Evolutionary conservation across 2,797 vertebrate species (phyloP).

Genomic region (Chiloscyllium punctatum): DNA sequence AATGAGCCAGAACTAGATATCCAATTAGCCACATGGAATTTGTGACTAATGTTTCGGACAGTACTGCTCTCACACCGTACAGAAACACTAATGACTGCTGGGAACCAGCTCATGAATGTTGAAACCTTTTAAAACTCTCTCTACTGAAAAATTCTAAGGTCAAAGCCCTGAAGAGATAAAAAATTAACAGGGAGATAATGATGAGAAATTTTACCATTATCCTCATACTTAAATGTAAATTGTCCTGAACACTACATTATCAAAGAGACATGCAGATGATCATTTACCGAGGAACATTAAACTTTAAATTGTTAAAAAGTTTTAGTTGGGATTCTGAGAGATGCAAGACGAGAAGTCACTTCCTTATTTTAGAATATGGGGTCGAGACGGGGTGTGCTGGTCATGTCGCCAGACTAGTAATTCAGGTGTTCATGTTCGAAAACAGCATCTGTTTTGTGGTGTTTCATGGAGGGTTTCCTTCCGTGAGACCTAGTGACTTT

Average conservation of each 20-base stretch:
- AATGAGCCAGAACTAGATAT: background rate
- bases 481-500: no score
- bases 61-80: background rate
- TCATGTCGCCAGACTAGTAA: no score
- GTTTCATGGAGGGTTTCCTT: no score
- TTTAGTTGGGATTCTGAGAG: background rate
- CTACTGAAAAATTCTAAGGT: background rate
- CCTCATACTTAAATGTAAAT: background rate
- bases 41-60: background rate
- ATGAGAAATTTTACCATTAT: background rate
- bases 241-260: background rate
- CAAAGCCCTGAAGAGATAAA: background rate
- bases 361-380: background rate
- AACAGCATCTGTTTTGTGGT: no score
- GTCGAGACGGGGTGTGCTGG: no score
- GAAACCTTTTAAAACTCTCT: background rate
- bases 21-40: background rate
- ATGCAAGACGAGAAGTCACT: background rate
- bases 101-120: background rate
- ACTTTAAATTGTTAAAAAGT: background rate
- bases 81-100: background rate
- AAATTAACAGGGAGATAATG: background rate
- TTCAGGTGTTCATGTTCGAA: no score
- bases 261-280: background rate
- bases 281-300: background rate